Conservation (phyloP, 2,113 vertebrate species). For the Ceyx cyanopectus region DNA sequence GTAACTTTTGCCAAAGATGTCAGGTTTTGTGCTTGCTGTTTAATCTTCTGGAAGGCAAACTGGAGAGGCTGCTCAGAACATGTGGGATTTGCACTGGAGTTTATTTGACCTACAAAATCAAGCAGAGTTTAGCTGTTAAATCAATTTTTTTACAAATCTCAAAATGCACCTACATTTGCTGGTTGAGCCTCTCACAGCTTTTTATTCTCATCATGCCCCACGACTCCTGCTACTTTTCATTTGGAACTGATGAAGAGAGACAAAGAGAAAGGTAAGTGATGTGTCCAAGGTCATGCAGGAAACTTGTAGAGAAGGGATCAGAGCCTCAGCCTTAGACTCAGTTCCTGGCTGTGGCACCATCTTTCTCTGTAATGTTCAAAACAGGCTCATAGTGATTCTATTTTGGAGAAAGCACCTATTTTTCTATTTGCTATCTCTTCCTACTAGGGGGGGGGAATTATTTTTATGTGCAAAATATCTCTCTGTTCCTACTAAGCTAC, state of each 20-base stretch:
- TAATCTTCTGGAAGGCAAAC: not conserved
- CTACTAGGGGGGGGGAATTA: not conserved
- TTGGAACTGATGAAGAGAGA: not conserved
- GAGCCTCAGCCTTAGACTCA: not conserved
- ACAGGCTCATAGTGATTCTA: not conserved
- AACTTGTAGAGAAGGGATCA: not conserved
- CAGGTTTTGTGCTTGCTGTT: not conserved
- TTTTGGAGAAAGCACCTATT: conserved; percentile 2
- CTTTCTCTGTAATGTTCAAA: not conserved
- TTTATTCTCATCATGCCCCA: not conserved
- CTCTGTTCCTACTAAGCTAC: not conserved
- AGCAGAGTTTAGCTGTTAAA: not conserved
- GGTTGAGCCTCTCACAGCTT: not conserved
- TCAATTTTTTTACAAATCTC: not conserved
- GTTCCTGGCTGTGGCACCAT: not conserved
- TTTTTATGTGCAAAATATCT: conserved; percentile 15
- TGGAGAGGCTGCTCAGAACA: not conserved
- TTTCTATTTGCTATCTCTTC: conserved; percentile 4
- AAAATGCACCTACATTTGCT: not conserved
- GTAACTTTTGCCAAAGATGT: not conserved
- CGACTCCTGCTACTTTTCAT: not conserved
- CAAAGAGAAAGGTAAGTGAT: not conserved
- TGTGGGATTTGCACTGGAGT: not conserved
- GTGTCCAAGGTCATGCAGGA: not conserved
- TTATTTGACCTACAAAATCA: not conserved